Base-by-base conservation (phyloP, 2,797 vertebrate genomes). In the Sciaenops ocellatus region DNA sequence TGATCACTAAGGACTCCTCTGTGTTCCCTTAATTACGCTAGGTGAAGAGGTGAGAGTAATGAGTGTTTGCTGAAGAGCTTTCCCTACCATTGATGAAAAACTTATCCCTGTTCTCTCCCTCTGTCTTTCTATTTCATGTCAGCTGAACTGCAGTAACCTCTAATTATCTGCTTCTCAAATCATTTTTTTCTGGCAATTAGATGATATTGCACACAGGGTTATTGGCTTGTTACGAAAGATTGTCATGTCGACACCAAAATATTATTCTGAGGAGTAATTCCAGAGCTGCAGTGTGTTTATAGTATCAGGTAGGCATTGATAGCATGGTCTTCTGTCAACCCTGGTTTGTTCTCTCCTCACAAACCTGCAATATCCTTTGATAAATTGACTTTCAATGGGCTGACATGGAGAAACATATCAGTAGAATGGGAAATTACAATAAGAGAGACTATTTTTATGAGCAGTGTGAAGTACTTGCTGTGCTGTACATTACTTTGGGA, bases 41-140 rank as follows among this genome's bases (percentile, higher is more conserved):
- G n/a, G 18, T 74, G 28, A 74, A 75, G n/a, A 63, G 59, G 73
- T 22, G 65, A 75, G 24, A 57, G 22, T 61, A 67, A 75, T 62
- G 38, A 59, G 22, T 77, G 24, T 59, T 82, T 78, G 65, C 69
- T 61, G 38, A 76, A 26, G 51, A 66, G 24, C 9, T 82, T 84
- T 76, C 71, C 38, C 15, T 1, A 30, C 46, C 17, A 50, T 48
- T 61, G n/a, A 69, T 67, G 50, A 84, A 69, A 79, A 73, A 69
- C 6, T 0, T 42, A 28, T 62, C 42, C 68, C n/a, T 17, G 22
- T 66, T 73, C 30, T 46, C 55, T 24, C n/a, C 1, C 12, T 6
- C 12, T 46, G 18, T 12, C 47, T 47, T 22, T 71, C 34, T 54
- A 60, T 56, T 73, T 61, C 16, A 51, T 52, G 52, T 57, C 62